Evolutionary conservation across 2,113 vertebrate species (phyloP).

Genomic region (Neodon shergylaensis): DNA sequence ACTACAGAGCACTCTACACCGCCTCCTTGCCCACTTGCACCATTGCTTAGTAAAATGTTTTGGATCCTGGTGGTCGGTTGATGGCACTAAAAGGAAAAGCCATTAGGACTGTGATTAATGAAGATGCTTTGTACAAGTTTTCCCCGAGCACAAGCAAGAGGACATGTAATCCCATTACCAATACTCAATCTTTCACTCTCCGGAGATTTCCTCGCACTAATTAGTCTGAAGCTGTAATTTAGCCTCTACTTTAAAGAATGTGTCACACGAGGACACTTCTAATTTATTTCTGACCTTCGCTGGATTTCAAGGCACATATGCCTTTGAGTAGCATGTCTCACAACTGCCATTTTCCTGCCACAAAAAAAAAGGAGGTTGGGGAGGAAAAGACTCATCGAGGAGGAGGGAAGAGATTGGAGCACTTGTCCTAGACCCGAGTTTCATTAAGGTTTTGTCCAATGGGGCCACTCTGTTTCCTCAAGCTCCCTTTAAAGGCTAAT

Average conservation of each 20-base stretch:
- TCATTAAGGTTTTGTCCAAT: neutral
- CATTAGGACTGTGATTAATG: constrained; percentile 73
- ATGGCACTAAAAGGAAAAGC: constrained; percentile 65
- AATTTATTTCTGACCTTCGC: constrained; percentile 78
- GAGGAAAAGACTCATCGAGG: neutral
- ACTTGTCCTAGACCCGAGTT: neutral
- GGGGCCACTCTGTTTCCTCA: neutral
- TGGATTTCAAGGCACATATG: constrained; percentile 58
- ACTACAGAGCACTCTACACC: neutral
- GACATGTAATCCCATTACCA: constrained; percentile 73
- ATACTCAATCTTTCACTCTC: constrained; percentile 72
- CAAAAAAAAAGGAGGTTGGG: neutral
- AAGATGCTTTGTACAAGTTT: constrained; percentile 68
- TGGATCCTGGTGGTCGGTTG: constrained; percentile 33
- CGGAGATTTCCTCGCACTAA: constrained; percentile 75
- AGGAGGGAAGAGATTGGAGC: neutral
- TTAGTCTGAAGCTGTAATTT: constrained; percentile 79
- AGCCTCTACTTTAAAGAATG: constrained; percentile 73
- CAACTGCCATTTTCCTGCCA: constrained; percentile 47
- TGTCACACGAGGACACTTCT: constrained; percentile 75
- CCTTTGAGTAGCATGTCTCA: constrained; percentile 65
- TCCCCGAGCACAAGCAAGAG: constrained; percentile 47
- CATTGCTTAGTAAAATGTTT: constrained; percentile 64
- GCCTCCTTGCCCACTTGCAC: neutral
- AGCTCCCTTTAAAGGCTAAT: neutral